Percentiles rank a stretch among this genome's conserved stretches.
phyloP scores from a whole-genome alignment of 2,888 invertebrate species.

The Harpalus rufipes region DNA sequence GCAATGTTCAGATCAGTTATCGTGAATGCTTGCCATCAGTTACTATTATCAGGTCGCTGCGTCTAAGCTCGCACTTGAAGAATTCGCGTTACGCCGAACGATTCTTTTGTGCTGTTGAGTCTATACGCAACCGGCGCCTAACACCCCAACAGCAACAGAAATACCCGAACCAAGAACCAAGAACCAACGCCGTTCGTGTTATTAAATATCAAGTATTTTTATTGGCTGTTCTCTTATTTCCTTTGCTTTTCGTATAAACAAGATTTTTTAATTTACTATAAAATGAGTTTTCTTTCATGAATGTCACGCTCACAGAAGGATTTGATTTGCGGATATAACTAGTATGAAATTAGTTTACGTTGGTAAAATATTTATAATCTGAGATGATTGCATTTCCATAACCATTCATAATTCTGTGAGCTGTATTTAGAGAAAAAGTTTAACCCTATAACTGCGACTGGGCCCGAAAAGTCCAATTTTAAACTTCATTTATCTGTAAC shows the following conservation, averaged over 20 bases:
- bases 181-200: slow-evolving; percentile 22
- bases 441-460: no score
- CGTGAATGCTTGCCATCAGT: slow-evolving; percentile 56
- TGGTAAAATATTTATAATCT: slow-evolving; percentile 1
- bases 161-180: no score
- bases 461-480: no score
- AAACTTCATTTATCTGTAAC: no score
- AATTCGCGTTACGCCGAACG: slow-evolving; percentile 34
- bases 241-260: slow-evolving; percentile 28
- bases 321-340: neutral
- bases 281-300: slow-evolving; percentile 32
- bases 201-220: slow-evolving; percentile 43
- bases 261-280: slow-evolving; percentile 25
- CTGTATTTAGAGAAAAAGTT: neutral
- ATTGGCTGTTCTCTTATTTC: slow-evolving; percentile 37
- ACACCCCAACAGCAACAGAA: neutral
- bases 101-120: slow-evolving; percentile 15
- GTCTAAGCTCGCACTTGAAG: slow-evolving; percentile 39
- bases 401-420: neutral
- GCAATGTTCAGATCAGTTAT: slow-evolving; percentile 56
- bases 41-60: slow-evolving; percentile 57
- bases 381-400: neutral
- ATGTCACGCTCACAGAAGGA: slow-evolving; percentile 9
- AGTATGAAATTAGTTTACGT: slow-evolving; percentile 25
- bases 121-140: neutral